Base-by-base conservation (phyloP, 92 coral and sea anemone genomes). In the Paramuricea clavata region DNA sequence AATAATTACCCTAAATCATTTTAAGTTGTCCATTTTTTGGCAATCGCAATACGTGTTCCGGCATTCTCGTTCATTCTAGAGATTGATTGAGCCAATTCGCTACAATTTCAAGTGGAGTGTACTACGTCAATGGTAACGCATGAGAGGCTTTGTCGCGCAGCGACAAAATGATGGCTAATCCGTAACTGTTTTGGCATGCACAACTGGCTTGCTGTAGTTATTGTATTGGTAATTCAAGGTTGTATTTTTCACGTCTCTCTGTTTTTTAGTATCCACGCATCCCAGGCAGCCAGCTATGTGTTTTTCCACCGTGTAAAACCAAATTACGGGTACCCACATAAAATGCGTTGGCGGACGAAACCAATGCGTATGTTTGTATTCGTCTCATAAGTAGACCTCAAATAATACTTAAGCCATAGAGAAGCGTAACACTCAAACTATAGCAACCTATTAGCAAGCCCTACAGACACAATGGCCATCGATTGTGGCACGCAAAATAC, bases 51-150 rank as follows among this genome's bases (percentile, higher is more conserved):
- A n/a, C n/a, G 44, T 39, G 44, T 19, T 47, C 13, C 13, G 54
- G 62, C 23, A 17, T 54, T 54, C 62, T 17, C 7, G 16, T 17
- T 54, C 26, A 65, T 31, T 28, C 72, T 12, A 65, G 72, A 65
- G 21, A 25, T 28, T 21, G 31, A 22, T 26, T 19, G 72, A 28
- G 72, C 72, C 72, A 65, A 65, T 65, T 65, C 39, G 9, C 39
- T 28, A 13, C 72, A 13, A 65, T 31, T 49, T 76, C 52, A 32
- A 76, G 82, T 49, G 82, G 16, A 54, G 50, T 76, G n/a, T n/a
- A n/a, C n/a, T 76, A 76, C 82, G 82, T 76, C 82, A 76, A 76
- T 76, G 67, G 47, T 39, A n/a, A 76, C 30, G 67, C 28, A 6
- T 76, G 68, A 42, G 47, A 19, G 82, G 47, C 30, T 22, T 52